Evolutionary conservation across 2,888 invertebrate species (phyloP), one percentile per base, ranked within the genome.

Genomic region (Ormyrus pomaceus): DNA sequence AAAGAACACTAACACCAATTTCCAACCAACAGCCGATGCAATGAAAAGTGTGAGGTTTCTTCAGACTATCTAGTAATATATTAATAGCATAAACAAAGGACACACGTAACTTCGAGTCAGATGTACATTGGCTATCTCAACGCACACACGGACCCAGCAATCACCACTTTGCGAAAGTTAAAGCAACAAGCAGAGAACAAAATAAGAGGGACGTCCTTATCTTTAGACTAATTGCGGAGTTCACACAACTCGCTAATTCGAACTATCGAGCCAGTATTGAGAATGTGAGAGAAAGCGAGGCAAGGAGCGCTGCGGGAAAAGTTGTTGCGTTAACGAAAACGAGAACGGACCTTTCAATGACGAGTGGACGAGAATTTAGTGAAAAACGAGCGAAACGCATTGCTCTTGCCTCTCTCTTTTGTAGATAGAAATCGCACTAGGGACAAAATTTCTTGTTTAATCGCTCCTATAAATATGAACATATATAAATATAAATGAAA

Each of bases 391-490:
- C 50, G 72, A 73, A 80, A 58, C 69, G 80, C 68, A 77, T 73
- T 73, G 13, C 72, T 80, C 76, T 68, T 66, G 58, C 76, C 79
- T 55, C 70, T 82, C 83, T 82, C 77, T 85, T 85, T 85, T 88
- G 87, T 88, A 88, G 87, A 88, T 88, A 88, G 86, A 84, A 34
- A 82, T 79, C 80, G 85, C 83, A 82, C 84, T 88, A 89, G 88
- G 84, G 83, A 87, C 73, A 89, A 88, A 55, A 73, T 34, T 87
- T 88, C 86, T 88, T 87, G 86, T 88, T 87, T 89, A 86, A 88
- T 87, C 86, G 83, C 80, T 85, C 86, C 85, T 88, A 88, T 88
- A 89, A 85, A 88, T 88, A 87, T 86, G 87, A 87, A 88, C 85
- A 88, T 87, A 88, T 83, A 83, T 84, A 86, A 79, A 83, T 83